Percentiles rank a stretch among this genome's conserved stretches.
Evolutionary conservation across 2,797 vertebrate species (phyloP).

Genomic region (Tachyglossus aculeatus): DNA sequence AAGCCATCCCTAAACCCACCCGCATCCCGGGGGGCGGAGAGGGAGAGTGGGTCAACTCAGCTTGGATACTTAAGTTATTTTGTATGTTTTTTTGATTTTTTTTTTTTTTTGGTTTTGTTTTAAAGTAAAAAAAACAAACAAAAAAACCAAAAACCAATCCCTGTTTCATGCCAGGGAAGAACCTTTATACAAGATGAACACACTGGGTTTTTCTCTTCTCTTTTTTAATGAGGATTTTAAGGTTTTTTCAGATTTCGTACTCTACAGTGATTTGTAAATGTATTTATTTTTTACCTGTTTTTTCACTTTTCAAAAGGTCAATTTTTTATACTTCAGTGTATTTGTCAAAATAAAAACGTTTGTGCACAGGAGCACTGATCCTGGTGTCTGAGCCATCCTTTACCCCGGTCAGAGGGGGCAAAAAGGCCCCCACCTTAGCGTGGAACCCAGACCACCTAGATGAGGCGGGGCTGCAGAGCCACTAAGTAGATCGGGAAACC

Average conservation of each 20-base stretch:
- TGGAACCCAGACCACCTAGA: background rate
- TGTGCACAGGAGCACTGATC: background rate
- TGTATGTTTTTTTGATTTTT: conserved; percentile 57
- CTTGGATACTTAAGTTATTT: conserved; percentile 66
- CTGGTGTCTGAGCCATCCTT: background rate
- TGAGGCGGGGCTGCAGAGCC: background rate
- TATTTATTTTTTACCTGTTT: conserved; percentile 78
- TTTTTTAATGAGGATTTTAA: conserved; percentile 70
- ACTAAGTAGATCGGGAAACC: too few relatives aligned
- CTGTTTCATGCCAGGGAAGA: conserved; percentile 58
- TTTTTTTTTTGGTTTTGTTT: too few relatives aligned
- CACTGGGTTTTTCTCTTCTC: conserved; percentile 38
- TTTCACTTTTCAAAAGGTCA: conserved; percentile 59
- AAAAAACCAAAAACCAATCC: conserved; percentile 55
- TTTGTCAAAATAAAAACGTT: conserved; percentile 73
- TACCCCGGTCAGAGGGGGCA: background rate
- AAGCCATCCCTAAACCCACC: too few relatives aligned
- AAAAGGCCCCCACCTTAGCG: background rate
- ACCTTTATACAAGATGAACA: conserved; percentile 61
- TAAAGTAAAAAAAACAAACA: too few relatives aligned
- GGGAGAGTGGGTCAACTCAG: too few relatives aligned
- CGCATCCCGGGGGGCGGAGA: too few relatives aligned
- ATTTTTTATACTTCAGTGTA: conserved; percentile 64
- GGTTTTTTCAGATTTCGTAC: conserved; percentile 67
- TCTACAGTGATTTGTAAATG: conserved; percentile 69